Percentiles rank a stretch among this genome's conserved stretches.
These are phyloP conservation scores for Acanthurus lineatus DNA, from an alignment of 2,797 vertebrate genomes.

Conservation along the genomic window DNA sequence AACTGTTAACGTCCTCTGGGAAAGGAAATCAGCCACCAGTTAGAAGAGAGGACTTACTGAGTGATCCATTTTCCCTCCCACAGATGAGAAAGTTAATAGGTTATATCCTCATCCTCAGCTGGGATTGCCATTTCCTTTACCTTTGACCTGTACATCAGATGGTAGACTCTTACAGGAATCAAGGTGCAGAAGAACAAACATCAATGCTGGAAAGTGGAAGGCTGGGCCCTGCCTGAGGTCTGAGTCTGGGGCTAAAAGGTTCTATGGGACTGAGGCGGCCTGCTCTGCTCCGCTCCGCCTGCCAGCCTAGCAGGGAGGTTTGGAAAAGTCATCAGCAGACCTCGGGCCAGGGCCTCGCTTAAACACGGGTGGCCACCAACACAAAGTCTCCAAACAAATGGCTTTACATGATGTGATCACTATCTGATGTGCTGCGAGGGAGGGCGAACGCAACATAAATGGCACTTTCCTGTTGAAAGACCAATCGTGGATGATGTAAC, in stretches of 20 bases:
- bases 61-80: conserved; percentile 72
- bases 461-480: conserved; percentile 77
- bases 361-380: conserved; percentile 87
- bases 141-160: conserved; percentile 84
- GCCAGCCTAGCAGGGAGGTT: conserved; percentile 78
- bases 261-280: conserved; percentile 46
- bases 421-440: conserved; percentile 73
- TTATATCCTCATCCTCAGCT: conserved; percentile 80
- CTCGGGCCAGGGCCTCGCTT: conserved; percentile 64
- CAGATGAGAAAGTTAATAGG: conserved; percentile 74
- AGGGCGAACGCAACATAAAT: conserved; percentile 61
- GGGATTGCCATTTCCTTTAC: conserved; percentile 89
- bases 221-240: conserved; percentile 56
- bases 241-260: conserved; percentile 46
- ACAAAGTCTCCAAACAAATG: conserved; percentile 79
- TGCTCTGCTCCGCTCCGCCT: conserved; percentile 55
- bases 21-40: conserved; percentile 60
- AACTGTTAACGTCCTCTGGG: conserved; percentile 66
- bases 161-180: conserved; percentile 85
- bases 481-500: conserved; percentile 72
- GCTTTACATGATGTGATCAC: conserved; percentile 82
- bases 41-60: conserved; percentile 69
- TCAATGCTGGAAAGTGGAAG: conserved; percentile 51
- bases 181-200: conserved; percentile 90
- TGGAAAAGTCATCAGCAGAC: conserved; percentile 91